Evolutionary conservation across 2,888 invertebrate species (phyloP).

Genomic region (Pheosia tremula): DNA sequence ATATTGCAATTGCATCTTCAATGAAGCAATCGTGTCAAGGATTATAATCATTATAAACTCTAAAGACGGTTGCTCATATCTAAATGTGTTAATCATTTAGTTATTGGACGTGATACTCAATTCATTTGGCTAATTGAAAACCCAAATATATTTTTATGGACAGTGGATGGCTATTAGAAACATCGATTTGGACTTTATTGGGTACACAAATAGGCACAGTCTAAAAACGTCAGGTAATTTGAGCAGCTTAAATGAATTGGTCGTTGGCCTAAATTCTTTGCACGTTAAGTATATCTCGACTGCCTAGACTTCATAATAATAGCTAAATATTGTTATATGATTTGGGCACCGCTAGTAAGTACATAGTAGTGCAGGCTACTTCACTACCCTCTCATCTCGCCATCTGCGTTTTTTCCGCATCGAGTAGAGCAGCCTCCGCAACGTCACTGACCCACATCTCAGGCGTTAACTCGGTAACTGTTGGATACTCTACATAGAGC

Average conservation of each 20-base stretch:
- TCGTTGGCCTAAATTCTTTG: background rate
- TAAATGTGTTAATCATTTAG: background rate
- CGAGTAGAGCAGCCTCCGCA: slow-evolving; percentile 57
- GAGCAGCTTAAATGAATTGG: background rate
- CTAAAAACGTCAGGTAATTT: background rate
- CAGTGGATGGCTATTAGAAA: background rate
- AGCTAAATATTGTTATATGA: too few species aligned
- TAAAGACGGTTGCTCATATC: too few species aligned
- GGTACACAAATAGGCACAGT: background rate
- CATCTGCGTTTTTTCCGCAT: slow-evolving; percentile 59
- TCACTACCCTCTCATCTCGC: slow-evolving; percentile 58
- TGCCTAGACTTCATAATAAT: too few species aligned
- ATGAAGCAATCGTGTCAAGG: background rate
- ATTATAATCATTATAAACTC: background rate
- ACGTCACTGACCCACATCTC: slow-evolving; percentile 71
- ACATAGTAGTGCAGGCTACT: slow-evolving; percentile 38
- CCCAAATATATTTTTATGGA: background rate
- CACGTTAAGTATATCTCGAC: background rate
- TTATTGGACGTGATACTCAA: background rate
- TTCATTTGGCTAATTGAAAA: slow-evolving; percentile 3
- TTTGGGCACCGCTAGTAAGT: background rate
- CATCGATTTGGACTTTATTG: background rate
- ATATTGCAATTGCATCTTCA: slow-evolving; percentile 32
- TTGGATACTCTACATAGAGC: slow-evolving; percentile 46
- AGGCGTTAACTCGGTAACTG: slow-evolving; percentile 53